Percentiles rank a stretch among this genome's conserved stretches.
These are phyloP conservation scores for Plusia festucae DNA, from an alignment of 2,888 invertebrate genomes.

Conservation along the genomic window DNA sequence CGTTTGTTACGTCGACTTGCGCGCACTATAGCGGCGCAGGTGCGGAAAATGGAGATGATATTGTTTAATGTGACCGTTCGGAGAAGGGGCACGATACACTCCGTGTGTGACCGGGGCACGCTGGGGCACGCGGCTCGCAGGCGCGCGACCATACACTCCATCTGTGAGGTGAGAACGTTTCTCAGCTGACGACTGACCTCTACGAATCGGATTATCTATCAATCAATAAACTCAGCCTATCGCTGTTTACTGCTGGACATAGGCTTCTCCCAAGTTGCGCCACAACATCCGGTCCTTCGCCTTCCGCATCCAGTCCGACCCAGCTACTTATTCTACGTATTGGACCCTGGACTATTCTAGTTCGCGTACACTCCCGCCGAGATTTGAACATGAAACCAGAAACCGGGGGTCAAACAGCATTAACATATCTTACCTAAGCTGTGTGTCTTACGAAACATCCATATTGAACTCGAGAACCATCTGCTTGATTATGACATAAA, in stretches of 20 bases:
- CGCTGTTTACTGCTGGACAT: no score
- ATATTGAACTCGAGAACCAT: slow-evolving; percentile 26
- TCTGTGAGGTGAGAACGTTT: slow-evolving; percentile 77
- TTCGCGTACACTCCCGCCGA: no score
- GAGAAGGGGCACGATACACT: slow-evolving; percentile 75
- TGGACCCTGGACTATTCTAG: no score
- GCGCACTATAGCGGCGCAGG: slow-evolving; percentile 70
- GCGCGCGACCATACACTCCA: slow-evolving; percentile 78
- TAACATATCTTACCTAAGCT: background rate
- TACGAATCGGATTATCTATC: no score
- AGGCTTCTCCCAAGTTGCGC: no score
- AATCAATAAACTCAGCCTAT: no score
- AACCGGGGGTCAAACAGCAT: background rate
- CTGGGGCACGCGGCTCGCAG: slow-evolving; percentile 61
- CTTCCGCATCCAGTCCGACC: no score
- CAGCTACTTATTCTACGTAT: no score
- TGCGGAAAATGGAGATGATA: slow-evolving; percentile 74
- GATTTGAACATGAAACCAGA: no score
- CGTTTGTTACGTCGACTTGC: slow-evolving; percentile 72
- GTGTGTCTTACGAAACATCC: background rate
- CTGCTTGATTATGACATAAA: slow-evolving; percentile 37
- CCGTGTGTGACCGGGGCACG: slow-evolving; percentile 68
- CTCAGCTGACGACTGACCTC: no score
- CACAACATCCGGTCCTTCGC: no score
- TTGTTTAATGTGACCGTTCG: slow-evolving; percentile 73